Base-by-base conservation (phyloP, 53 echinoderm and acorn worm genomes). In the Crossaster papposus region DNA sequence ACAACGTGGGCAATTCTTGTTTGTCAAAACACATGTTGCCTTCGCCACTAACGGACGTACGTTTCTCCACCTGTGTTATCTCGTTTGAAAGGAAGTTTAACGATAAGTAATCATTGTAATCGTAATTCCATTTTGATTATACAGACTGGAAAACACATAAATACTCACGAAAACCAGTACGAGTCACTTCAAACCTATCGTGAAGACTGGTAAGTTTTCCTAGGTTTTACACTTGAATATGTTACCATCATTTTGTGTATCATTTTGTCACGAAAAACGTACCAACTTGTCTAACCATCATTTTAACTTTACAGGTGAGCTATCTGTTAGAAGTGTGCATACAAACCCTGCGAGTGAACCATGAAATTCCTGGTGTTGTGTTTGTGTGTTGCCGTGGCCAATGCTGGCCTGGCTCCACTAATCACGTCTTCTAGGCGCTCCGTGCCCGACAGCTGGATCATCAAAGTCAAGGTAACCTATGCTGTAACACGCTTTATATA, bases 321-420 rank as follows among this genome's bases (percentile, higher is more conserved):
- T 68, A 0, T 68, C 68, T 11, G 28, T 68, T 68, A 23, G 28
- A 68, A 68, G 68, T 24, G 68, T 11, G n/a, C 68, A 68, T 10
- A 20, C 10, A 28, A 68, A 44, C 44, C 28, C 68, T 28, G 0
- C 68, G 9, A 68, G 22, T 6, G 20, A 26, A 68, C 68, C 24
- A 80, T 80, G 80, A 80, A 80, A 58, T 14, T 87, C 18, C 64
- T 87, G 14, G 28, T 87, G 76, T 14, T 87, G 87, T 87, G 77
- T 26, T 30, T 87, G 63, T 87, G 36, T 35, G 55, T 87, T 50
- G 87, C 63, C 29, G 6, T 62, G 76, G 87, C 87, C 63, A 1
- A 77, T 26, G 83, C 83, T 36, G 13, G 29, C 34, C 87, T 87
- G 34, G 87, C 87, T 20, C 76, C 76, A 55, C 36, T 87, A 36